A percentile compares a stretch with the other conserved stretches of the same genome.
phyloP scores from a whole-genome alignment of 2,797 vertebrate genomes.

The Myripristis murdjan region DNA sequence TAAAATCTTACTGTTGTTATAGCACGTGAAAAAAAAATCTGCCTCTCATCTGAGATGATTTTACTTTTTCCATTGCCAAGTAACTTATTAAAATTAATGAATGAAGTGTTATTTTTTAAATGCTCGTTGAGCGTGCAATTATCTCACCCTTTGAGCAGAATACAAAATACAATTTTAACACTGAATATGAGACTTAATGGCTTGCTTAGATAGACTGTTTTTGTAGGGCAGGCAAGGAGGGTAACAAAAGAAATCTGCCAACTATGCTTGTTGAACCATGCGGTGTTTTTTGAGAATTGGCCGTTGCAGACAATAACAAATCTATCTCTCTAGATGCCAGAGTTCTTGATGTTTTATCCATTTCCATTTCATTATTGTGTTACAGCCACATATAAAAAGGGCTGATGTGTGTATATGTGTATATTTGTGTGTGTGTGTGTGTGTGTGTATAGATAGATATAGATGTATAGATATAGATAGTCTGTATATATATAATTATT shows the following conservation, averaged over 20 bases:
- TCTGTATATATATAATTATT: no score
- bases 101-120: no score
- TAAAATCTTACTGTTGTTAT: no score
- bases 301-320: background rate
- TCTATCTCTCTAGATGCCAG: no score
- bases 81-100: background rate
- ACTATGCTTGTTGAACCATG: background rate
- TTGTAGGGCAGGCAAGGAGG: background rate
- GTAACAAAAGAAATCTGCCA: slow-evolving; percentile 2
- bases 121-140: background rate
- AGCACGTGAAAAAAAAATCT: background rate
- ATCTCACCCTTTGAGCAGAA: background rate
- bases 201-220: background rate
- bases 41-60: background rate
- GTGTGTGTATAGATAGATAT: no score
- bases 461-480: no score
- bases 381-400: background rate
- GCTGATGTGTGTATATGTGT: no score
- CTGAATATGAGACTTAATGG: background rate
- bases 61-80: background rate
- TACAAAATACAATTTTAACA: background rate
- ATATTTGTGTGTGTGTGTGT: no score
- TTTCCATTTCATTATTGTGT: background rate
- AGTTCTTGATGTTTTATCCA: no score
- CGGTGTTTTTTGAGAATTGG: background rate